phyloP scores from a whole-genome alignment of 2,888 invertebrate genomes.

The Omphaloscelis lunosa region DNA sequence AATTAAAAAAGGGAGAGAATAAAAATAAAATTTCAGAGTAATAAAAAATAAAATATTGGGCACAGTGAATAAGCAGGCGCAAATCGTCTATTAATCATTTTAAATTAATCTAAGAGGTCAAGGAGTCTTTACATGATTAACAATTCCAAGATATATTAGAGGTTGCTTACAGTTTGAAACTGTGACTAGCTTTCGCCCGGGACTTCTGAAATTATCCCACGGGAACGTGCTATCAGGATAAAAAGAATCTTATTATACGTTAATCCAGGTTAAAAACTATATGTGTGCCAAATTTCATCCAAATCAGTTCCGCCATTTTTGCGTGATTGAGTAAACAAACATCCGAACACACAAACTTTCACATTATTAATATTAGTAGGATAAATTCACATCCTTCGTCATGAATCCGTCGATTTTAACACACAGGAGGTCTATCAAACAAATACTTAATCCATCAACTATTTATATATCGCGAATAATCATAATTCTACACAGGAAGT shows the following conservation, averaged over 20 bases:
- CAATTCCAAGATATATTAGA: background rate
- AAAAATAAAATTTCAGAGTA: background rate
- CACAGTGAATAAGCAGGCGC: background rate
- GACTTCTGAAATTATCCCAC: too few relatives aligned
- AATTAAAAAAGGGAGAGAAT: background rate
- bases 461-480: background rate
- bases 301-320: too few relatives aligned
- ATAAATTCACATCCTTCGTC: too few relatives aligned
- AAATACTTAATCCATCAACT: slow-evolving; percentile 23
- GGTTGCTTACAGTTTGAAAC: background rate
- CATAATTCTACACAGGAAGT: slow-evolving; percentile 6
- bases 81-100: background rate
- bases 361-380: too few relatives aligned
- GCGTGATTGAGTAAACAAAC: too few relatives aligned
- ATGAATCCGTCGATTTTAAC: background rate
- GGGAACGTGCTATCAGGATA: too few relatives aligned
- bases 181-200: too few relatives aligned
- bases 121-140: background rate
- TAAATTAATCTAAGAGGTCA: background rate
- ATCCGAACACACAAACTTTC: too few relatives aligned
- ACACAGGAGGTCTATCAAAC: slow-evolving; percentile 10
- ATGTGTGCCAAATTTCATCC: too few relatives aligned
- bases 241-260: too few relatives aligned
- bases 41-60: background rate
- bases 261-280: too few relatives aligned